Evolutionary conservation across 2,113 vertebrate genomes (phyloP).

Genomic region (Menidia beryllina): DNA sequence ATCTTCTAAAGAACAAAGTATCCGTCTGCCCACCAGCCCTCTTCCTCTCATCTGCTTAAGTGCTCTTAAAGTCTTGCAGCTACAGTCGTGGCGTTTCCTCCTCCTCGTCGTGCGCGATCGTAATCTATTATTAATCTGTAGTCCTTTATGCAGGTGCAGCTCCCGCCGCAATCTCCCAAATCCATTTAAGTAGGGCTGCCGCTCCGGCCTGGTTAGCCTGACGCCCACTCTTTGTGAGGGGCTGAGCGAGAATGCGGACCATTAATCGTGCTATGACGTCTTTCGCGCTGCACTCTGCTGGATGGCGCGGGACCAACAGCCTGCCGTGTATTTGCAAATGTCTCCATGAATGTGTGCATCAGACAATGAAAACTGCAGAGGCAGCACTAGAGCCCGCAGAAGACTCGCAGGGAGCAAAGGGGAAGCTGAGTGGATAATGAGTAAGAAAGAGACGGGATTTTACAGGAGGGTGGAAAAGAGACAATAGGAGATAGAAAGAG

Average conservation of each 20-base stretch:
- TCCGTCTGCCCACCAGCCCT: constrained; percentile 44
- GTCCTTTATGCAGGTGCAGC: constrained; percentile 69
- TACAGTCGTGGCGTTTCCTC: constrained; percentile 46
- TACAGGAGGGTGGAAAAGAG: constrained; percentile 13
- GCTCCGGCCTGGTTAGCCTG: constrained; percentile 50
- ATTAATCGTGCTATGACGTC: constrained; percentile 31
- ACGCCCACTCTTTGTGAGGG: constrained; percentile 38
- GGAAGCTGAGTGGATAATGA: constrained; percentile 64
- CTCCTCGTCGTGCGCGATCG: constrained; percentile 50
- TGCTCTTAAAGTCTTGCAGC: constrained; percentile 69
- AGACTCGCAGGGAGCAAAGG: constrained; percentile 54
- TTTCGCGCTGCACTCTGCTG: constrained; percentile 19
- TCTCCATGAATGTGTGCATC: constrained; percentile 20
- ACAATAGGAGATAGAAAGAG: constrained; percentile 23
- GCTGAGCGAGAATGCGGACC: constrained; percentile 32
- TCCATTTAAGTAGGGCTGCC: constrained; percentile 65
- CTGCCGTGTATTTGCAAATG: constrained; percentile 20
- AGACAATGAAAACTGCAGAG: constrained; percentile 43
- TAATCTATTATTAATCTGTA: constrained; percentile 80
- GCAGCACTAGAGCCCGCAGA: constrained; percentile 40
- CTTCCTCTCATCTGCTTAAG: constrained; percentile 74
- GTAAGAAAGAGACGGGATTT: constrained; percentile 43
- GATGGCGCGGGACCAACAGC: constrained; percentile 14
- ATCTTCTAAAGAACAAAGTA: constrained; percentile 28
- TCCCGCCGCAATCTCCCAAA: constrained; percentile 61